These are phyloP conservation scores for Cyprinus carpio DNA, from an alignment of 2,113 vertebrate species.

Conservation along the genomic window DNA sequence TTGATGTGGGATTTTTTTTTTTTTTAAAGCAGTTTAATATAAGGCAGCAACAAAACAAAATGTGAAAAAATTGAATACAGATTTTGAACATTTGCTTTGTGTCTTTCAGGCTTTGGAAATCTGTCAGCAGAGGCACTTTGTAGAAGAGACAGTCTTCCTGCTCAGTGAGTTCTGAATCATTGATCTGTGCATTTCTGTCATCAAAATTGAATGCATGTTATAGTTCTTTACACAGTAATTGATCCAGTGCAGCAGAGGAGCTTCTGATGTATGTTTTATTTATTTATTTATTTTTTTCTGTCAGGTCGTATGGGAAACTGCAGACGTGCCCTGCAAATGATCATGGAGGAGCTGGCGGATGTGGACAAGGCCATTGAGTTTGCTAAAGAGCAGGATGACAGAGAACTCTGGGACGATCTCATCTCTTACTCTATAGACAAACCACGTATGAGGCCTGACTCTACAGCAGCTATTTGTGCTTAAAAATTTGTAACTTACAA, in stretches of 20 bases:
- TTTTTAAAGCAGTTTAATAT: too few relatives aligned
- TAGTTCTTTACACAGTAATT: neutral
- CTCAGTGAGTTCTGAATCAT: conserved; percentile 83
- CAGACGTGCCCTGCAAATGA: conserved; percentile 95
- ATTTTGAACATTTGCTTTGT: neutral
- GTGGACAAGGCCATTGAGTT: conserved; percentile 99
- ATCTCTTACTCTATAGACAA: conserved; percentile 98
- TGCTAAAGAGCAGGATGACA: conserved; percentile 97
- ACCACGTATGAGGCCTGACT: conserved; percentile 80
- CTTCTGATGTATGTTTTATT: neutral
- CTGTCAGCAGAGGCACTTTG: conserved; percentile 96
- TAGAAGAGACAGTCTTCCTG: conserved; percentile 96
- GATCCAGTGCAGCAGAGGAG: neutral
- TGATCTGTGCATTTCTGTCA: conserved; percentile 13
- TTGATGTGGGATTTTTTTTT: too few relatives aligned
- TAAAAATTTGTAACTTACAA: neutral
- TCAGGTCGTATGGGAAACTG: conserved; percentile 98
- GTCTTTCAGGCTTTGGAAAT: conserved; percentile 90
- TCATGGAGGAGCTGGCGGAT: conserved; percentile 92
- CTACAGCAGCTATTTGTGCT: neutral
- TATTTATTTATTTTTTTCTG: neutral
- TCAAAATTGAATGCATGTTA: neutral
- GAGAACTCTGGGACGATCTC: conserved; percentile 96
- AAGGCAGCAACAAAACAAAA: too few relatives aligned
- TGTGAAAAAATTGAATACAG: too few relatives aligned